These are phyloP conservation scores for Tricholauxania praeusta DNA, from an alignment of 2,888 invertebrate species.

Conservation along the genomic window DNA sequence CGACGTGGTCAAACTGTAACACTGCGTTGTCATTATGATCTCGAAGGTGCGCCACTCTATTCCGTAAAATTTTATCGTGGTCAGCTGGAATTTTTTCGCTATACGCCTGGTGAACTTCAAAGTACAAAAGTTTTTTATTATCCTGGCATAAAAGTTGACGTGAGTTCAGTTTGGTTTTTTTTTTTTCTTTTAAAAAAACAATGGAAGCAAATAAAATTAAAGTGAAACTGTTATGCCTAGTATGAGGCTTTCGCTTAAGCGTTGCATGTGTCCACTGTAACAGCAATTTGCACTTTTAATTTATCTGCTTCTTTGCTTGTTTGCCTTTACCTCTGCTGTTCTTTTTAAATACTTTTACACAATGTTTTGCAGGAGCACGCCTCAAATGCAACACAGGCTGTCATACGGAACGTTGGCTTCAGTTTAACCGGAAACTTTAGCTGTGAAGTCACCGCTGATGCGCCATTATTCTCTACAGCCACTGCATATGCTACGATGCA, in stretches of 20 bases:
- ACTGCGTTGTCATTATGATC: slow-evolving; percentile 74
- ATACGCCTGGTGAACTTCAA: slow-evolving; percentile 75
- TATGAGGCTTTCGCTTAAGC: not conserved
- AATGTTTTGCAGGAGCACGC: slow-evolving; percentile 72
- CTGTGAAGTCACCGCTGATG: slow-evolving; percentile 79
- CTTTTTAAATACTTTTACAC: not conserved
- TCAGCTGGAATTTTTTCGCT: slow-evolving; percentile 77
- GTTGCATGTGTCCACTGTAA: not conserved
- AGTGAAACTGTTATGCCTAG: not conserved
- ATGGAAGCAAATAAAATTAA: slow-evolving; percentile 33
- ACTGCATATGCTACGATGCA: slow-evolving; percentile 76
- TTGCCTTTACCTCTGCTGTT: not conserved
- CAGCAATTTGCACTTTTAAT: slow-evolving; percentile 40
- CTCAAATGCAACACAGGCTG: slow-evolving; percentile 78
- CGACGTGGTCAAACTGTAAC: slow-evolving; percentile 73
- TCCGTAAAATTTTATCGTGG: slow-evolving; percentile 80
- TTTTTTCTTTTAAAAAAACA: slow-evolving; percentile 32
- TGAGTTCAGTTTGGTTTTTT: slow-evolving; percentile 66
- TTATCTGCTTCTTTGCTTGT: slow-evolving; percentile 21
- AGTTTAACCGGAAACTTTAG: slow-evolving; percentile 78
- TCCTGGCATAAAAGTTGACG: slow-evolving; percentile 77
- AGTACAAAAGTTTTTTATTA: slow-evolving; percentile 76
- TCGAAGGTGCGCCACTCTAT: slow-evolving; percentile 77
- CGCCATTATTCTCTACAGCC: slow-evolving; percentile 76
- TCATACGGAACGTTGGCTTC: slow-evolving; percentile 76